phyloP scores from a whole-genome alignment of 2,888 invertebrate species.

The Nasonia oneida region DNA sequence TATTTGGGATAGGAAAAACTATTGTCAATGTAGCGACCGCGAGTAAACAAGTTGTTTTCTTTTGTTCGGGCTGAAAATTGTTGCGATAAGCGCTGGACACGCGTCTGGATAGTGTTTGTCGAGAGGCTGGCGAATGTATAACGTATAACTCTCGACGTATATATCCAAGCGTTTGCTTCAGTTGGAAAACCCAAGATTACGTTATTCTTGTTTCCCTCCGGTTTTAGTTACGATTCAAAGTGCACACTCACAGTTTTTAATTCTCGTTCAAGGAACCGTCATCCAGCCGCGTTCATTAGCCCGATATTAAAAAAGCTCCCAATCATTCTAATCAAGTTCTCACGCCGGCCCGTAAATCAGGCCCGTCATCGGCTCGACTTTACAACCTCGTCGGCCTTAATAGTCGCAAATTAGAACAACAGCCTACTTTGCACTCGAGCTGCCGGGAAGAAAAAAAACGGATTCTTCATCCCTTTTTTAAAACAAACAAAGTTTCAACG shows the following conservation, averaged over 20 bases:
- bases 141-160: background rate
- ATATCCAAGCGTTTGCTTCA: background rate
- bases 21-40: background rate
- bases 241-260: background rate
- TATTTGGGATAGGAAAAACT: background rate
- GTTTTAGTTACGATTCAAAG: background rate
- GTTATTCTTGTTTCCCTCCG: background rate
- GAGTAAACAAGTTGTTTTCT: constrained; percentile 14
- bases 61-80: background rate
- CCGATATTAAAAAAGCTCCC: background rate
- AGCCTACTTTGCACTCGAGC: background rate
- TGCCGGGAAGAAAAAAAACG: background rate
- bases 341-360: constrained; percentile 17
- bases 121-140: background rate
- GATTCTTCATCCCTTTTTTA: background rate
- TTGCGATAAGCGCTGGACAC: background rate
- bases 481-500: constrained; percentile 1
- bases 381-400: background rate
- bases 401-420: background rate
- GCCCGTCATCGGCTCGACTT: background rate
- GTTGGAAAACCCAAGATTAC: background rate
- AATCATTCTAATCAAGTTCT: constrained; percentile 10
- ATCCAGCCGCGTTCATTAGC: background rate
- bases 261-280: background rate
- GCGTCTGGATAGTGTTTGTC: background rate